Conservation (phyloP, 1,140 invertebrate species). For the Drosophila takahashii region DNA sequence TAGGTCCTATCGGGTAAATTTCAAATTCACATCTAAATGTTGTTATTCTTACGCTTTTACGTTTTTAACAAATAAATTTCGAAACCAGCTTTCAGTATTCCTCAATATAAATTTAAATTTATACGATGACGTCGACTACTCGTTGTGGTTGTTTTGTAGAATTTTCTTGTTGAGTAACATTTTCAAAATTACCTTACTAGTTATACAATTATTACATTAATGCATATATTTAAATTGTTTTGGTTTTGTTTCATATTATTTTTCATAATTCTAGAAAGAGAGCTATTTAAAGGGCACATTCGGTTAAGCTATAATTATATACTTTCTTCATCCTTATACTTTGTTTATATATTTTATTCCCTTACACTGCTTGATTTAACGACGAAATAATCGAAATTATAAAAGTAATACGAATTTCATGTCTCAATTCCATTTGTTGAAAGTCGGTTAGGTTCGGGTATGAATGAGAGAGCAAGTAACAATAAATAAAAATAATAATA, state of each 20-base stretch:
- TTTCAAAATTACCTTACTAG: slow-evolving; percentile 68
- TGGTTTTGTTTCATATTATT: slow-evolving; percentile 52
- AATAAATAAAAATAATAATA: background rate
- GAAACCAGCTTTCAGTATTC: slow-evolving; percentile 77
- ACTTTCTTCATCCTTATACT: slow-evolving; percentile 45
- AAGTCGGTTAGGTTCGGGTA: slow-evolving; percentile 20
- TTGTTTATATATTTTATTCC: slow-evolving; percentile 54
- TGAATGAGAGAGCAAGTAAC: slow-evolving; percentile 1
- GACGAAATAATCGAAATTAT: slow-evolving; percentile 9
- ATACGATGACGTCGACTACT: slow-evolving; percentile 73
- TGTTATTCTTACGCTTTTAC: slow-evolving; percentile 35
- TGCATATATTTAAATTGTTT: slow-evolving; percentile 57
- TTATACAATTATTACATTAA: slow-evolving; percentile 71
- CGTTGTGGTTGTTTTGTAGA: slow-evolving; percentile 60
- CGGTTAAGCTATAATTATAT: slow-evolving; percentile 85
- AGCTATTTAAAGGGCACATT: slow-evolving; percentile 85
- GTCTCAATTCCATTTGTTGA: slow-evolving; percentile 77
- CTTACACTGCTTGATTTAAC: slow-evolving; percentile 47
- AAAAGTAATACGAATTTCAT: slow-evolving; percentile 35
- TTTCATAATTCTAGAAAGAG: slow-evolving; percentile 82
- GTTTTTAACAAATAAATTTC: slow-evolving; percentile 40
- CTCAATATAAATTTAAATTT: slow-evolving; percentile 62
- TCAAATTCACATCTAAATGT: slow-evolving; percentile 61
- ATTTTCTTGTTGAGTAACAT: slow-evolving; percentile 58
- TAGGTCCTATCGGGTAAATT: slow-evolving; percentile 53